A percentile compares a stretch with the other conserved stretches of the same genome.
phyloP scores from a whole-genome alignment of 2,888 invertebrate species.

The Philereme transversata region DNA sequence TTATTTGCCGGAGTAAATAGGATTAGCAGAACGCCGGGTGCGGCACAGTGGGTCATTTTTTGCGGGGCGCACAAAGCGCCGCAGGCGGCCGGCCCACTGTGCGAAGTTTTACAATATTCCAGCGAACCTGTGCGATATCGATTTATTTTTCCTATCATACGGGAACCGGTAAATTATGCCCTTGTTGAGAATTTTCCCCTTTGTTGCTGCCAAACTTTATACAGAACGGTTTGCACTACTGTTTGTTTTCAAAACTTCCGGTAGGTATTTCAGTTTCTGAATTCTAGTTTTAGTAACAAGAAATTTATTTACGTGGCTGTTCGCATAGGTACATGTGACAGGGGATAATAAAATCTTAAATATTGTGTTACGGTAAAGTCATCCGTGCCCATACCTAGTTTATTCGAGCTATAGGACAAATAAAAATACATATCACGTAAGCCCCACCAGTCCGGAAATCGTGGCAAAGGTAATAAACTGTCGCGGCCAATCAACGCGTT shows the following conservation, averaged over 20 bases:
- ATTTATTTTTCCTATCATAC: slow-evolving; percentile 40
- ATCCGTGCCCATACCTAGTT: slow-evolving; percentile 52
- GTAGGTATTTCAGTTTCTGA: slow-evolving; percentile 5
- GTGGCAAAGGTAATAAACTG: slow-evolving; percentile 55
- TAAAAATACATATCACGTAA: slow-evolving; percentile 76
- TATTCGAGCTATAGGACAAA: slow-evolving; percentile 61
- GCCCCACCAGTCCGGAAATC: slow-evolving; percentile 46
- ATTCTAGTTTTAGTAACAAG: slow-evolving; percentile 7
- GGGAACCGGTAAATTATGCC: slow-evolving; percentile 36
- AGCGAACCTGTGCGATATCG: slow-evolving; percentile 36
- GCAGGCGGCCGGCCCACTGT: slow-evolving; percentile 38
- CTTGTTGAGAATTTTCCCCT: slow-evolving; percentile 32
- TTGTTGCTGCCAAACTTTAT: slow-evolving; percentile 30
- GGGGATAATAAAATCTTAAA: slow-evolving; percentile 60
- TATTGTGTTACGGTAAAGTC: slow-evolving; percentile 62
- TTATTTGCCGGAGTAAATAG: slow-evolving; percentile 77
- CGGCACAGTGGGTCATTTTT: slow-evolving; percentile 69
- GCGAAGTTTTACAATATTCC: slow-evolving; percentile 38
- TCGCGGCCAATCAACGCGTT: slow-evolving; percentile 58
- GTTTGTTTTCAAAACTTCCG: slow-evolving; percentile 19
- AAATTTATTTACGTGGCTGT: background rate
- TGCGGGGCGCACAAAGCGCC: slow-evolving; percentile 52
- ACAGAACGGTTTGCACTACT: slow-evolving; percentile 24
- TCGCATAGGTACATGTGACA: slow-evolving; percentile 36
- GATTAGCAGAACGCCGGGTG: slow-evolving; percentile 75